Evolutionary conservation across 2,113 vertebrate species (phyloP), one percentile per base, ranked within the genome.

Genomic region (Thinocorus orbignyianus): DNA sequence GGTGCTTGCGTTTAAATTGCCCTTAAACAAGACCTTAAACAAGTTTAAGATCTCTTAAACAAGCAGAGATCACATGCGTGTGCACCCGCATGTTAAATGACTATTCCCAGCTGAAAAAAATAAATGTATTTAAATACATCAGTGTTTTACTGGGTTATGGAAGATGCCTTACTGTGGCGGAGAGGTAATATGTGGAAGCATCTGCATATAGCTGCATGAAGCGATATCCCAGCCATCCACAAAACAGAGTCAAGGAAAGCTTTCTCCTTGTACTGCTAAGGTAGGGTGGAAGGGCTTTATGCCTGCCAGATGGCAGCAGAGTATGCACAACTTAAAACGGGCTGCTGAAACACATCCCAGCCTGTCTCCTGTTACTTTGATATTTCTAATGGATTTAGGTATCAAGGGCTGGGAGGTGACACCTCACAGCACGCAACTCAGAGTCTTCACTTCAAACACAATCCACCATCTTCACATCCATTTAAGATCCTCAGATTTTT

Each of bases 281-380:
- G 69, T 7, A 77, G 70, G 69, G 35, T 70, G 55, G 82, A 86
- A 94, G 61, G 88, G 69, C 80, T 65, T 6, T 1, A 11, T 0
- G 0, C 44, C 91, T 93, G 91, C 93, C 89, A 95, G 86, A 80
- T 94, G 92, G 92, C 96, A 95, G 93, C 92, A 86, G 92, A 96
- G 92, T 18, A 73, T 95, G 46, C 64, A 81, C 94, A 93, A 66
- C 77, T 52, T 60, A 24, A 44, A 55, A 44, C 3, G 8, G 51
- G 58, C 79, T 80, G 81, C 92, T 61, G 51, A 35, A 65, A 52
- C 1, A 1, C 5, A 7, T 5, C 61, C 35, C 73, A 58, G 69
- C 25, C 66, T 3, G 10, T 6, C 31, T 86, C 76, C 37, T 90
- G 25, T 52, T 72, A 37, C 48, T 49, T 69, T 5, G 0, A 0